Percentiles rank a stretch among this genome's conserved stretches.
phyloP scores from a whole-genome alignment of 2,888 invertebrate species.

The Cataglyphis rosenhaueri region DNA sequence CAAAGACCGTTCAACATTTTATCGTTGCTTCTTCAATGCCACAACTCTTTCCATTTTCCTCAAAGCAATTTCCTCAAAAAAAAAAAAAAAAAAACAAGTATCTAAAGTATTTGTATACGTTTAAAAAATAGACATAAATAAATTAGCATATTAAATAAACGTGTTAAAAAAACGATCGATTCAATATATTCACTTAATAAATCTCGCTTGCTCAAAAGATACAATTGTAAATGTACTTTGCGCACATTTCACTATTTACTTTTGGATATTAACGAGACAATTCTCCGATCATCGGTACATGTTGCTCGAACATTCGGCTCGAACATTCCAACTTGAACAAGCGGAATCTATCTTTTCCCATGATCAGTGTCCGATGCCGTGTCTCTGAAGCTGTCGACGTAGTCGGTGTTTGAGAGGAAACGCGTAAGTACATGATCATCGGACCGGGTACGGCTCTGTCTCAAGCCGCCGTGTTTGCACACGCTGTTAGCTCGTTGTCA shows the following conservation, averaged over 20 bases:
- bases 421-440: conserved; percentile 84
- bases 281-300: conserved; percentile 46
- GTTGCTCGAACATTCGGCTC: conserved; percentile 35
- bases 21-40: conserved; percentile 39
- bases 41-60: not conserved
- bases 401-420: conserved; percentile 83
- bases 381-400: conserved; percentile 65
- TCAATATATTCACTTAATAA: not conserved
- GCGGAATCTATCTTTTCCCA: conserved; percentile 71
- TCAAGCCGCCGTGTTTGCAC: conserved; percentile 83
- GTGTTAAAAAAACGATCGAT: not conserved
- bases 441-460: conserved; percentile 78
- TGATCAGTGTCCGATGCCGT: conserved; percentile 72
- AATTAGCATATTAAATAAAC: not conserved
- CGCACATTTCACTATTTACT: conserved; percentile 18
- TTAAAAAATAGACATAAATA: not conserved
- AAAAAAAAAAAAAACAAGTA: not conserved
- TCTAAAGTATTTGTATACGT: not conserved
- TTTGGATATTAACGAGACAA: conserved; percentile 27
- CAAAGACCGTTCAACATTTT: conserved; percentile 82
- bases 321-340: conserved; percentile 40
- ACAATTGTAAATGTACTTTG: conserved; percentile 9
- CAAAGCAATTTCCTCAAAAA: not conserved
- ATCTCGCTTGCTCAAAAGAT: not conserved
- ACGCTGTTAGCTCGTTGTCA: conserved; percentile 84